Evolutionary conservation across 2,888 invertebrate species (phyloP).

Genomic region (Eubasilissa splendida): DNA sequence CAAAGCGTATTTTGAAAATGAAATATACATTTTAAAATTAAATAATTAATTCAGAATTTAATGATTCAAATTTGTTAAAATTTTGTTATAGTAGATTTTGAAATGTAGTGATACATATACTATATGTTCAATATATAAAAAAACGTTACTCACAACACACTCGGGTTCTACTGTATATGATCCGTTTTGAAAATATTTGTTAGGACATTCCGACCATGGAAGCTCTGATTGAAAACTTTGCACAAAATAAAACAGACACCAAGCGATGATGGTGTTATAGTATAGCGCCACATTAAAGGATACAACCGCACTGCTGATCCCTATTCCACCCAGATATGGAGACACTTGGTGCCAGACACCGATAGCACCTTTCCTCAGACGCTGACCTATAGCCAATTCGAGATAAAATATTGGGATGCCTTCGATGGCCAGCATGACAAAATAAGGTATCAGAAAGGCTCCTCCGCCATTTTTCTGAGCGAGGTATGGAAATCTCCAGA

Average conservation of each 20-base stretch:
- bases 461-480: constrained; percentile 97
- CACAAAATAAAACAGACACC: constrained; percentile 96
- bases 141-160: constrained; percentile 78
- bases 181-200: constrained; percentile 83
- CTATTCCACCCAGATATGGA: constrained; percentile 90
- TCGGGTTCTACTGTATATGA: constrained; percentile 87
- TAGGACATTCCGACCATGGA: constrained; percentile 95
- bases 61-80: neutral
- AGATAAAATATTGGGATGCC: constrained; percentile 97
- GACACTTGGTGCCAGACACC: constrained; percentile 97
- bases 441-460: constrained; percentile 97
- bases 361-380: constrained; percentile 93
- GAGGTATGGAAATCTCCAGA: constrained; percentile 95
- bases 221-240: constrained; percentile 93
- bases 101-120: too few species aligned
- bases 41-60: neutral
- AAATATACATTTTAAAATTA: too few species aligned
- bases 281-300: constrained; percentile 97
- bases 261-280: constrained; percentile 98
- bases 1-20: too few species aligned
- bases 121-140: too few species aligned
- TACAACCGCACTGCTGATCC: constrained; percentile 95
- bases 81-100: too few species aligned
- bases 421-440: constrained; percentile 94
- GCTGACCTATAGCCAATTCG: constrained; percentile 95